Base-by-base conservation (phyloP, 2,888 invertebrate genomes). In the Plebejus argus region DNA sequence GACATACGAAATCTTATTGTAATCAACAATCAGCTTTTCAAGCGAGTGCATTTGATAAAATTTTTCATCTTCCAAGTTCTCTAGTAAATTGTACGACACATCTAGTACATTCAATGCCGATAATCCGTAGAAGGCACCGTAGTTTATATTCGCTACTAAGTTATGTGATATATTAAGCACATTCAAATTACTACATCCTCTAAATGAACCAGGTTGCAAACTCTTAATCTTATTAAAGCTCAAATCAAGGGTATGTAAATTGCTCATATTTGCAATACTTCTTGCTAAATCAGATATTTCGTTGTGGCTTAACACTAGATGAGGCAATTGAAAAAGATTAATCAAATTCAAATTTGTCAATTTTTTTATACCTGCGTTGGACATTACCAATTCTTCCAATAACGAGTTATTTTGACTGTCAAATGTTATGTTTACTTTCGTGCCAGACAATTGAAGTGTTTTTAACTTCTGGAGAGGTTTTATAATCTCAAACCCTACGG, bases 111-210 rank as follows among this genome's bases (percentile, higher is more conserved):
- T 79, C 76, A 92, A 84, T 78, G 84, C 81, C 15, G 81, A 78
- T 8, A 91, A 80, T 4, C 90, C 90, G 12, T 83, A 84, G 78
- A 91, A 89, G 75, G 88, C 85, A 28, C 91, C 91, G 79, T 89
- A 91, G 20, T 83, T 84, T 23, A 91, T 78, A 39, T 80, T 78
- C 0, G 81, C 79, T 58, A 91, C 81, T 15, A 39, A 81, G 78
- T 91, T 91, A 79, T 91, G 90, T 20, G 91, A 91, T 76, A 91
- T 80, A 77, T 90, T 91, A 5, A 91, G 82, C 7, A 76, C 78
- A 39, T 79, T 28, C 39, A 91, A 82, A 7, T 84, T 79, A 10
- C 76, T 78, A 39, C 88, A 90, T 10, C 89, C 86, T 81, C 84
- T 88, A 78, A 91, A 90, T 49, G 84, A 83, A 4, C 90, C 89